phyloP scores from a whole-genome alignment of 2,888 invertebrate species.

The Odontocolon sp. region DNA sequence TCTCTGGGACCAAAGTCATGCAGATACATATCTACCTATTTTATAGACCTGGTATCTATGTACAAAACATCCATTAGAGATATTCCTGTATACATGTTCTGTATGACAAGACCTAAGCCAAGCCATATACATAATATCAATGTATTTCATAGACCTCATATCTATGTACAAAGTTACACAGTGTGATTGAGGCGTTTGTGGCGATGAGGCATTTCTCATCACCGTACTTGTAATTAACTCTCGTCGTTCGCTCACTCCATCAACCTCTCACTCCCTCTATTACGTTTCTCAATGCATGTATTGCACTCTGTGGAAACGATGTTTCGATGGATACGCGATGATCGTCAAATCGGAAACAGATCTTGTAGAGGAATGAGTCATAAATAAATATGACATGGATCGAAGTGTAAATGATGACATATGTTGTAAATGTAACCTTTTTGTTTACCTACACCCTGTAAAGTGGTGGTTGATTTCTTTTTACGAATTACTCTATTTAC shows the following conservation, averaged over 20 bases:
- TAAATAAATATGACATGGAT: too few relatives aligned
- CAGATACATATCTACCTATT: background rate
- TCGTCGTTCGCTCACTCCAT: slow-evolving; percentile 46
- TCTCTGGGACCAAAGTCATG: too few relatives aligned
- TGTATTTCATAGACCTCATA: too few relatives aligned
- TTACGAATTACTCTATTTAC: too few relatives aligned
- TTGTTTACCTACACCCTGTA: too few relatives aligned
- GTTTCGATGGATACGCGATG: slow-evolving; percentile 11
- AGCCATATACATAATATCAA: too few relatives aligned
- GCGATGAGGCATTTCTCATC: slow-evolving; percentile 59
- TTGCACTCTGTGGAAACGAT: slow-evolving; percentile 9
- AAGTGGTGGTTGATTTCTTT: too few relatives aligned
- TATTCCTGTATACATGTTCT: background rate
- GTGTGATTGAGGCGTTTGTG: slow-evolving; percentile 40
- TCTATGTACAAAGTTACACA: background rate
- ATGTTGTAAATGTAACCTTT: too few relatives aligned
- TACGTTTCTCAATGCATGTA: slow-evolving; percentile 31
- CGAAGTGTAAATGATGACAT: background rate
- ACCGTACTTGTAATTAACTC: slow-evolving; percentile 57
- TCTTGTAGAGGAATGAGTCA: too few relatives aligned
- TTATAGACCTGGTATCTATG: slow-evolving; percentile 39
- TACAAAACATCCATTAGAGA: too few relatives aligned
- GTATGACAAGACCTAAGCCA: background rate
- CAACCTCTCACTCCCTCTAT: slow-evolving; percentile 20
- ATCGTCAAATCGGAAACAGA: slow-evolving; percentile 22